A percentile compares a stretch with the other conserved stretches of the same genome.
Evolutionary conservation across 2,888 invertebrate species (phyloP).

Genomic region (Cephus rjabovi): DNA sequence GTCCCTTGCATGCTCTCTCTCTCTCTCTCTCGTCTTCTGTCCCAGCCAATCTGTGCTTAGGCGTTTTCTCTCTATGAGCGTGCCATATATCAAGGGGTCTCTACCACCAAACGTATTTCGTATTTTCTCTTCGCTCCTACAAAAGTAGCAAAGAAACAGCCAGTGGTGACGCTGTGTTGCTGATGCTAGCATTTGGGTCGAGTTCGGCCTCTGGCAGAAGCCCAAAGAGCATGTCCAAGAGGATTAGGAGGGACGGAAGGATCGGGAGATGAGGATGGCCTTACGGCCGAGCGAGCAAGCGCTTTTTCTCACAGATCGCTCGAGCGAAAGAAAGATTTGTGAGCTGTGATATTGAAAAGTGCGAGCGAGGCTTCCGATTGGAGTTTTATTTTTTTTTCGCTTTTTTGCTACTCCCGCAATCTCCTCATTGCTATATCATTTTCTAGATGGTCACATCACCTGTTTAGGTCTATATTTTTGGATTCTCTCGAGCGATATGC

Average conservation of each 20-base stretch:
- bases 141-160: constrained; percentile 16
- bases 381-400: too few relatives aligned
- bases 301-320: neutral
- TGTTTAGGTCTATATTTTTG: too few relatives aligned
- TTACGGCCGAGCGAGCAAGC: neutral
- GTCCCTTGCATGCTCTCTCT: neutral
- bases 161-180: too few relatives aligned
- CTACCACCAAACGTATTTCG: constrained; percentile 19
- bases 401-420: too few relatives aligned
- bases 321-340: constrained; percentile 23
- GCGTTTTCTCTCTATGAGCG: neutral
- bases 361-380: constrained; percentile 5
- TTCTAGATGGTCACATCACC: too few relatives aligned
- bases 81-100: constrained; percentile 18
- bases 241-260: too few relatives aligned
- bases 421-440: too few relatives aligned
- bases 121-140: constrained; percentile 14
- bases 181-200: too few relatives aligned
- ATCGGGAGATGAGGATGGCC: neutral
- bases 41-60: too few relatives aligned
- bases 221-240: too few relatives aligned
- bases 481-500: too few relatives aligned
- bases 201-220: too few relatives aligned
- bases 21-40: neutral
- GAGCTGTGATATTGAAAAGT: constrained; percentile 23